Percentiles rank a stretch among this genome's conserved stretches.
Evolutionary conservation across 30 jellyfish, hydroid and myxozoan species (phyloP).

Genomic region (Rhopilema esculentum): DNA sequence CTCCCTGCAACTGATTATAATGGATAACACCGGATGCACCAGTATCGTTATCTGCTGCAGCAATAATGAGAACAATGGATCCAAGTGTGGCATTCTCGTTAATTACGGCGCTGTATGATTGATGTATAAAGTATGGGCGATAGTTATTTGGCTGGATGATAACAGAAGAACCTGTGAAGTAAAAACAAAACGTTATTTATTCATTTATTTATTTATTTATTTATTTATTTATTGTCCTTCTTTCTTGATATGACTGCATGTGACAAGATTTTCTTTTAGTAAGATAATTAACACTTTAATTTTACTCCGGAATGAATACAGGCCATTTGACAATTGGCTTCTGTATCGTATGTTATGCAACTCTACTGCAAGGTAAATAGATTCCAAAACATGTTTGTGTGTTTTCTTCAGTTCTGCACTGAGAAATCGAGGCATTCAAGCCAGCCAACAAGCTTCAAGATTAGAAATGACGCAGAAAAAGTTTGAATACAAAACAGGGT

Average conservation of each 20-base stretch:
- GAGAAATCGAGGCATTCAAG: too few relatives aligned
- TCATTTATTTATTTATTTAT: too few relatives aligned
- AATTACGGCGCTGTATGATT: conserved; percentile 61
- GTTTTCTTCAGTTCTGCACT: background rate
- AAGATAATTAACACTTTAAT: too few relatives aligned
- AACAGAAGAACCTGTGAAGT: background rate
- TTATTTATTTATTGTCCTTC: too few relatives aligned
- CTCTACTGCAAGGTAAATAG: too few relatives aligned
- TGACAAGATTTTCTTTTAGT: too few relatives aligned
- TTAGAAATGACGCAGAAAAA: background rate
- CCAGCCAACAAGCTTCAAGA: background rate
- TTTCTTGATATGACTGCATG: too few relatives aligned
- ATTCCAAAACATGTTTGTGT: background rate
- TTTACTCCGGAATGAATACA: too few relatives aligned
- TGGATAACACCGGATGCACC: conserved; percentile 72
- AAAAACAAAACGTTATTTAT: too few relatives aligned
- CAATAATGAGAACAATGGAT: conserved; percentile 27
- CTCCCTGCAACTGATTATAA: conserved; percentile 64
- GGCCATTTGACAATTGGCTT: too few relatives aligned
- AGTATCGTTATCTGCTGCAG: conserved; percentile 73
- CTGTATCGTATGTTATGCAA: too few relatives aligned
- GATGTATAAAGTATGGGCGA: conserved; percentile 49
- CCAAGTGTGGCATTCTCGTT: conserved; percentile 57
- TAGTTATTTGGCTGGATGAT: conserved; percentile 35
- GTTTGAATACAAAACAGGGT: background rate